Evolutionary conservation across 2,888 invertebrate genomes (phyloP), one percentile per base, ranked within the genome.

Genomic region (Acanthosepion esculentum): DNA sequence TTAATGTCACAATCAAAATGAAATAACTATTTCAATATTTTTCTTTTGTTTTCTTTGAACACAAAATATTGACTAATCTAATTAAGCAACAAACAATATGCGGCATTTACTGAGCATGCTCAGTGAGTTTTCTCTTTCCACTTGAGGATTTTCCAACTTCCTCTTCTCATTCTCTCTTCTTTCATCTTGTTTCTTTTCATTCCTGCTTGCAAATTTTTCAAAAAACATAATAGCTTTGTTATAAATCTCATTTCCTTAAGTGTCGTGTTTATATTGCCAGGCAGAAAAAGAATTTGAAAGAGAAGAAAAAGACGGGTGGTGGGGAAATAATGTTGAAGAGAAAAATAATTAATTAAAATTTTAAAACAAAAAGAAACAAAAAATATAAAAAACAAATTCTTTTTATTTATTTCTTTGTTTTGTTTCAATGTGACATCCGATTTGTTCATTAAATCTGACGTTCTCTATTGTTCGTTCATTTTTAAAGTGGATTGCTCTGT

Each of bases 21-120:
- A 78, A 78, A 78, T n/a, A 15, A 78, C 15, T 33, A 59, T 59
- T 59, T 59, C 59, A 18, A 15, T 29, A 7, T 78, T 78, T 12
- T 78, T n/a, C 2, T n/a, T n/a, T 78, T n/a, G 3, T 78, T 33
- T 12, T 78, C n/a, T 78, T 78, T 78, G 78, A 78, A 78, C 15
- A 78, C 78, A 78, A 78, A 78, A 78, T 78, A 78, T 78, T 78
- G 78, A 78, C 78, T 78, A 78, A 78, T n/a, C 78, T 78, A 78
- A 78, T 78, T 78, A 78, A 78, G 78, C 78, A n/a, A n/a, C 78
- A 78, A 78, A n/a, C 78, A 78, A 78, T 78, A 78, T 78, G 78
- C n/a, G 12, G 78, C 15, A 78, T 78, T 78, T n/a, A 78, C 78
- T n/a, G n/a, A 78, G 78, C 78, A 41, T 3, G 78, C 33, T 78